Evolutionary conservation across 2,888 invertebrate genomes (phyloP), one percentile per base, ranked within the genome.

Genomic region (Syritta pipiens): DNA sequence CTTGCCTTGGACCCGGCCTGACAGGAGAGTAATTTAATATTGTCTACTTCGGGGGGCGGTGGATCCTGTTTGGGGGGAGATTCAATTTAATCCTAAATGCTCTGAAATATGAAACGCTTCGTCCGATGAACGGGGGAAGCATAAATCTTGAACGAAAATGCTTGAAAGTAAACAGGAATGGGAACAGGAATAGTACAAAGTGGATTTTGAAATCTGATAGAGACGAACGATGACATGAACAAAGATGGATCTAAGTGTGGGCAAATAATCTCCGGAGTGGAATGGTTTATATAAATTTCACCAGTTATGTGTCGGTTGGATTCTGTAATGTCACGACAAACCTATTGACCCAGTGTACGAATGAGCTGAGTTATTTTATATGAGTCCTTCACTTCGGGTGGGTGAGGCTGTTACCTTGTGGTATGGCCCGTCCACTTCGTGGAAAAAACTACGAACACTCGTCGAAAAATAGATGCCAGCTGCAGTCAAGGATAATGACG

Each of bases 21-120:
- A 62, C 62, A 62, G 67, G 17, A 57, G 62, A 62, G 74, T 74
- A 79, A 79, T 79, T 79, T 79, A 74, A 79, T 79, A 74, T 62
- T 65, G 72, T 72, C 72, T 65, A 65, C 59, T 67, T 60, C 60
- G 55, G 40, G 46, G 20, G 7, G 35, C 37, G 26, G 35, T 1
- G 10, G 37, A 30, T 26, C 30, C 24, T 14, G 9, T 14, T 12
- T 9, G 17, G 14, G 26, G 10, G 24, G 24, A 59, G 59, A 77
- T 65, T 60, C 72, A 55, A 67, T 72, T 67, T 60, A 72, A 67
- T 71, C 65, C 53, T 12, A 26, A 65, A 77, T 72, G 42, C 48
- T n/a, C n/a, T 55, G 60, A 60, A 60, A 63, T 71, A 60, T 53
- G 53, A 71, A 53, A 69, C 53, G 48, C 53, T 48, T 71, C 59